These are phyloP conservation scores for Caenorhabditis wallacei DNA, from an alignment of 2,888 invertebrate species.

Conservation along the genomic window DNA sequence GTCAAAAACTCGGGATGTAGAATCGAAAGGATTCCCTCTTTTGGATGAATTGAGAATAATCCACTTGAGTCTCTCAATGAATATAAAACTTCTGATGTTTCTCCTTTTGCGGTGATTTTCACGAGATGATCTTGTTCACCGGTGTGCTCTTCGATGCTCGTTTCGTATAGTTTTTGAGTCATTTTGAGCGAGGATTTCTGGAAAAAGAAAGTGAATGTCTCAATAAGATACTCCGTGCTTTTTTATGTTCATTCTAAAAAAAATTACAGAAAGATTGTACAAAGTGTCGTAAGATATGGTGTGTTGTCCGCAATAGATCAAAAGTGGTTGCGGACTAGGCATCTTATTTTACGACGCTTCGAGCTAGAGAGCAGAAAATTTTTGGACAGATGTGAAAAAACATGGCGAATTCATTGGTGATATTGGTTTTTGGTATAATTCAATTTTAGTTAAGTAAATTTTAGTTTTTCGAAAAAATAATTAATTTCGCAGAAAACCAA, in stretches of 20 bases:
- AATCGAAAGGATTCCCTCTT: slow-evolving; percentile 68
- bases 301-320: background rate
- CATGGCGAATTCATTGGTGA: too few relatives aligned
- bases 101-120: slow-evolving; percentile 56
- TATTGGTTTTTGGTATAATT: too few relatives aligned
- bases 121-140: slow-evolving; percentile 59
- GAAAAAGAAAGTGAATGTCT: background rate
- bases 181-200: slow-evolving; percentile 57
- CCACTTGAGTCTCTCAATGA: slow-evolving; percentile 66
- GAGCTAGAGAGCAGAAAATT: background rate
- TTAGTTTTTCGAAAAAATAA: too few relatives aligned
- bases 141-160: slow-evolving; percentile 60
- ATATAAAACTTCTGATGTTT: slow-evolving; percentile 54
- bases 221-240: too few relatives aligned
- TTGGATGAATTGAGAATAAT: slow-evolving; percentile 70
- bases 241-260: too few relatives aligned
- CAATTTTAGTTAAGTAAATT: background rate
- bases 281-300: background rate
- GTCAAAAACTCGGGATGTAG: slow-evolving; percentile 70
- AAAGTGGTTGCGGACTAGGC: too few relatives aligned
- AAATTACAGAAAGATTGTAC: too few relatives aligned
- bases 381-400: background rate
- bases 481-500: too few relatives aligned
- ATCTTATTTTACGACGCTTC: background rate
- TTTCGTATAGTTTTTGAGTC: slow-evolving; percentile 50